Conservation (phyloP, 2,888 invertebrate species). For the Blomia tropicalis region DNA sequence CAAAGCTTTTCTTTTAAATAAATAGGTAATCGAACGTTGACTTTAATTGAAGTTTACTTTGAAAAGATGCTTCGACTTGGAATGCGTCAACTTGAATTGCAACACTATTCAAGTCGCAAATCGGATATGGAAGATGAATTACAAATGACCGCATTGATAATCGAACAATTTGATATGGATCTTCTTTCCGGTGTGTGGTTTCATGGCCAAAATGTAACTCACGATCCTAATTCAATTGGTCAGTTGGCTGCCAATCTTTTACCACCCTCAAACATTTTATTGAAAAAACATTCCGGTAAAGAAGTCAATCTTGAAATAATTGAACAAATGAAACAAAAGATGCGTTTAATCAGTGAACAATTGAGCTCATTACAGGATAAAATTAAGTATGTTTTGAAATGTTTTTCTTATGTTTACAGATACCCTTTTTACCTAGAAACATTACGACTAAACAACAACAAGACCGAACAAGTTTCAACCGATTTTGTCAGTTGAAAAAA, state of each 20-base stretch:
- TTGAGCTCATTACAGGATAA: background rate
- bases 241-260: background rate
- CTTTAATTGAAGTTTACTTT: background rate
- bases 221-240: background rate
- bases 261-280: background rate
- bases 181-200: background rate
- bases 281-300: background rate
- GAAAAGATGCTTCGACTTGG: constrained; percentile 8
- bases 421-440: background rate
- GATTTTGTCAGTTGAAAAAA: background rate
- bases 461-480: constrained; percentile 1
- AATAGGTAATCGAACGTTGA: background rate
- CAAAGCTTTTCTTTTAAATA: background rate
- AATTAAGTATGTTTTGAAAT: background rate
- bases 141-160: background rate
- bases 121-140: constrained; percentile 13
- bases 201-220: background rate
- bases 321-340: background rate
- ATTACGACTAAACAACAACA: background rate
- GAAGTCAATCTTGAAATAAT: background rate
- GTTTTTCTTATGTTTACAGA: background rate
- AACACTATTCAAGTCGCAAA: background rate
- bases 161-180: constrained; percentile 5
- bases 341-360: background rate
- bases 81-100: constrained; percentile 3